Conservation (phyloP, 2,113 vertebrate species). For the Mandrillus leucophaeus region DNA sequence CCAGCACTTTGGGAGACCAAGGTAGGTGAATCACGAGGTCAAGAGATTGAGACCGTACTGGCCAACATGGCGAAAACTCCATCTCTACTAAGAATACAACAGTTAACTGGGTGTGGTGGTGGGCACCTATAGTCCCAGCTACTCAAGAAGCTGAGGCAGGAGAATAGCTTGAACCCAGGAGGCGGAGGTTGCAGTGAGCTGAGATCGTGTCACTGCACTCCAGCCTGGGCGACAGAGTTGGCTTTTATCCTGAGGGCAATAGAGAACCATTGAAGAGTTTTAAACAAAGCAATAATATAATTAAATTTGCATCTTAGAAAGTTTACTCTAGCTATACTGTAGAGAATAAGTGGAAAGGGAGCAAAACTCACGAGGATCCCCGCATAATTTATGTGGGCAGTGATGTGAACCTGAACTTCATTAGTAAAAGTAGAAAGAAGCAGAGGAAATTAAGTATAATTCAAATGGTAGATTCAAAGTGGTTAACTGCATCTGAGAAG, state of each 20-base stretch:
- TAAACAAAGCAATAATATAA: slow-evolving; percentile 1
- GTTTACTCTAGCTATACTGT: background rate
- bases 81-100: too few relatives aligned
- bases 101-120: too few relatives aligned
- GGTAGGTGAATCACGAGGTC: too few relatives aligned
- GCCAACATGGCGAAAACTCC: too few relatives aligned
- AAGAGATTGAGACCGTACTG: too few relatives aligned
- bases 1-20: too few relatives aligned
- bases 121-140: too few relatives aligned
- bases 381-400: background rate
- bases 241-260: background rate
- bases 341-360: background rate
- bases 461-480: background rate
- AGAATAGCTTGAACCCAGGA: too few relatives aligned
- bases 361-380: background rate
- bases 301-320: background rate
- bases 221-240: background rate
- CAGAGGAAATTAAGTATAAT: background rate
- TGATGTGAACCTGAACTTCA: background rate
- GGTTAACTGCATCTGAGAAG: background rate
- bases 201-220: too few relatives aligned
- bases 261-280: background rate
- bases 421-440: background rate
- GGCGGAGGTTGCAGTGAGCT: too few relatives aligned
- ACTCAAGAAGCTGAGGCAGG: too few relatives aligned